Base-by-base conservation (phyloP, 2,113 vertebrate species). In the Python bivittatus region DNA sequence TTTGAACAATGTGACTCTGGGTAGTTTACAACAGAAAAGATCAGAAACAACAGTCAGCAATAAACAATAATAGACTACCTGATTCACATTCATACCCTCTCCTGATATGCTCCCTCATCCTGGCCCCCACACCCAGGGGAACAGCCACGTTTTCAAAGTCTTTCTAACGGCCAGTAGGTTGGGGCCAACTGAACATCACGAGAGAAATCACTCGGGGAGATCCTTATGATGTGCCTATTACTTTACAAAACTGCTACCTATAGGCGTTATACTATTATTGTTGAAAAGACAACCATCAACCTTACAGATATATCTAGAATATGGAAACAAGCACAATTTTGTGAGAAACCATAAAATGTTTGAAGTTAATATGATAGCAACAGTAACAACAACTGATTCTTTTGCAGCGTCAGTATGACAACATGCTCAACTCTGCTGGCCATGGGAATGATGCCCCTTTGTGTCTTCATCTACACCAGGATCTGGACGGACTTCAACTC, bases 401-500 rank as follows among this genome's bases (percentile, higher is more conserved):
- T 94, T 97, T 96, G 27, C 97, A 99, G 99, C 56, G 93, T 99
- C 98, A 99, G 99, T 96, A 99, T 99, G 99, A 99, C 99, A 25
- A 98, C 98, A 12, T 99, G 99, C 57, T 99, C 99, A 86, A 99
- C 99, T 0, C 94, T 99, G 86, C 72, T 99, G 93, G 99, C 99
- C 38, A 95, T 99, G 96, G 99, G 99, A 33, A 99, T 99, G 99
- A 99, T 99, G 99, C 99, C 99, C 0, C 98, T 99, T 86, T 99
- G 99, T 94, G 98, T 99, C 68, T 95, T 98, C 86, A 79, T 99
- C 94, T 99, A 99, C 93, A 99, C 99, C 90, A 97, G 97, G 60
- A 91, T 94, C 90, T 99, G 99, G 99, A 98, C 98, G 0, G 97
- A 98, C 58, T 1, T 97, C 0, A 79, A 95, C 4, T 89, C 95